These are phyloP conservation scores for Scaptomyza montana DNA, from an alignment of 1,140 invertebrate genomes.

Conservation along the genomic window DNA sequence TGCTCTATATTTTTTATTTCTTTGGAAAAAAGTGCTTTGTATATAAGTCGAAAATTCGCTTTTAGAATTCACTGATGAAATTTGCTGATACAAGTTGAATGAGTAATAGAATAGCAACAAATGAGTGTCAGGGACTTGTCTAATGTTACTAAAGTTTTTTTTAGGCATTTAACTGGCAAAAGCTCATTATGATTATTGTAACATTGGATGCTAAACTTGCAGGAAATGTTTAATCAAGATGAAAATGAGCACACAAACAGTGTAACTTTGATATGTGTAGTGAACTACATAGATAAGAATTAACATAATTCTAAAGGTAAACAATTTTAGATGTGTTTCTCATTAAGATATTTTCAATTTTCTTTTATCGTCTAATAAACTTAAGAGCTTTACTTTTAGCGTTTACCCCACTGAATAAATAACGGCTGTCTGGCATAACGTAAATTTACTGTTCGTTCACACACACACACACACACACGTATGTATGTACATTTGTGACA, in stretches of 20 bases:
- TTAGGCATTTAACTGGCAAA: conserved; percentile 11
- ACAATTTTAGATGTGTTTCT: no score
- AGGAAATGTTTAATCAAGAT: conserved; percentile 67
- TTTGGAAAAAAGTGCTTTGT: conserved; percentile 6
- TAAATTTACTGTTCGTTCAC: not conserved
- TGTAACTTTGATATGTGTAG: not conserved
- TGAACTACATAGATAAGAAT: not conserved
- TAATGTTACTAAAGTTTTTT: conserved; percentile 33
- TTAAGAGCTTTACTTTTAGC: no score
- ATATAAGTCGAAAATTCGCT: conserved; percentile 15
- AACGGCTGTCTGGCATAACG: not conserved
- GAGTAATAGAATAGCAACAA: not conserved
- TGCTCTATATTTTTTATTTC: not conserved
- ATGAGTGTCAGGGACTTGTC: not conserved
- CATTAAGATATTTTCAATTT: no score
- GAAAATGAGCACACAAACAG: conserved; percentile 15
- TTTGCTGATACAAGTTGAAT: conserved; percentile 16
- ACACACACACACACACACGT: not conserved
- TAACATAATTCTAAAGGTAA: no score
- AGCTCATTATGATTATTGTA: conserved; percentile 13
- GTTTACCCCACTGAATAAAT: not conserved
- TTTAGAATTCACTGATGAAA: conserved; percentile 10
- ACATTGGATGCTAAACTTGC: conserved; percentile 28
- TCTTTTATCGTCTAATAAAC: no score
- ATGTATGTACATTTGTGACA: not conserved